Evolutionary conservation across 2,888 invertebrate species (phyloP).

Genomic region (Ceratothoa steindachneri): DNA sequence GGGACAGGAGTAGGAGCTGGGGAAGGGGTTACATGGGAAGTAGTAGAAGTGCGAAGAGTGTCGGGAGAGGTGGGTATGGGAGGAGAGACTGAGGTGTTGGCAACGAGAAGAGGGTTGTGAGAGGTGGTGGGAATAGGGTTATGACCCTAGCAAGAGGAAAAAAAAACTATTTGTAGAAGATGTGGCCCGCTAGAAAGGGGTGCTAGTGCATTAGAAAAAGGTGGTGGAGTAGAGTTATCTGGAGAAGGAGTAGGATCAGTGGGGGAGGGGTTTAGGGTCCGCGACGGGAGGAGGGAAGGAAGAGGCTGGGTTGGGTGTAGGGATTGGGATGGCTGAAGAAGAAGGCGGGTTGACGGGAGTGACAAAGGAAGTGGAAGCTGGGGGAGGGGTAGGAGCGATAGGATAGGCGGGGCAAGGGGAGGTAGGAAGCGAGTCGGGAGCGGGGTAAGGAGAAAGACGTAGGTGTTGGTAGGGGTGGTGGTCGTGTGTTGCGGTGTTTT

Average conservation of each 20-base stretch:
- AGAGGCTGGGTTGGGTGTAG: background rate
- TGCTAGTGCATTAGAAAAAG: background rate
- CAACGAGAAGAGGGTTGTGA: too few species aligned
- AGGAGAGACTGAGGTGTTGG: too few species aligned
- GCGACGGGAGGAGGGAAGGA: background rate
- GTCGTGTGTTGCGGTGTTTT: too few species aligned
- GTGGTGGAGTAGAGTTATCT: background rate
- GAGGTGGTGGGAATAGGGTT: too few species aligned
- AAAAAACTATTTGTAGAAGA: too few species aligned
- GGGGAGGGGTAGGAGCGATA: background rate
- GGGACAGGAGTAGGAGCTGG: too few species aligned
- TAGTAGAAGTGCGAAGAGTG: too few species aligned
- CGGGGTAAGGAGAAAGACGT: conserved; percentile 3
- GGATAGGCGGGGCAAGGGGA: background rate
- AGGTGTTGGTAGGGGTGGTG: too few species aligned
- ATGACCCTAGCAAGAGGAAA: too few species aligned
- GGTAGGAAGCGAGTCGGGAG: background rate
- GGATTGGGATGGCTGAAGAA: background rate
- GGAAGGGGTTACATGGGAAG: too few species aligned
- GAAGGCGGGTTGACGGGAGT: background rate
- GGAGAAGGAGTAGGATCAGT: background rate
- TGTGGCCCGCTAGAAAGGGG: too few species aligned
- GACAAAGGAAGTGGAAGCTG: background rate
- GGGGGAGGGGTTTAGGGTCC: background rate
- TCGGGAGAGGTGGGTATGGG: too few species aligned